phyloP scores from a whole-genome alignment of 1,140 invertebrate genomes.

The Pristionchus pacificus region DNA sequence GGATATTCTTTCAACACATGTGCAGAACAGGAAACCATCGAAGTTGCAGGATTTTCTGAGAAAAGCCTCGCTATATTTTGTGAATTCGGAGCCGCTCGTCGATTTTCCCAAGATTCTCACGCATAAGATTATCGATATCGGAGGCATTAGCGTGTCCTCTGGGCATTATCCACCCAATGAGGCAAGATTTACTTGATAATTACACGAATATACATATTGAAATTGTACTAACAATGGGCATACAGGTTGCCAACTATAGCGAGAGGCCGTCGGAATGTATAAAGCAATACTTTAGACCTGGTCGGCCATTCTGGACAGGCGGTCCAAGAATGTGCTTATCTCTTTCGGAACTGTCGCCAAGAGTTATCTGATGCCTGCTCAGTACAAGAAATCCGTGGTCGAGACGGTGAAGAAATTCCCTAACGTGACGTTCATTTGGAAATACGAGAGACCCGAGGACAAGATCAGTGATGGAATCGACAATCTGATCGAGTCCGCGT shows the following conservation, averaged over 20 bases:
- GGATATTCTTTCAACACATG: no score
- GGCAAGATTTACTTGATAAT: not conserved
- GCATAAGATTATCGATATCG: conserved; percentile 33
- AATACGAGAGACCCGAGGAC: no score
- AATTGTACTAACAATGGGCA: no score
- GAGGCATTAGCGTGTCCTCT: conserved; percentile 23
- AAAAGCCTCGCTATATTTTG: conserved; percentile 25
- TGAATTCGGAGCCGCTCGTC: conserved; percentile 33
- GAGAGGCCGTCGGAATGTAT: not conserved
- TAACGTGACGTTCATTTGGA: no score
- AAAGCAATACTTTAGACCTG: conserved; percentile 19
- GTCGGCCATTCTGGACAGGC: conserved; percentile 23
- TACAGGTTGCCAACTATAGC: not conserved
- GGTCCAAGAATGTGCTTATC: conserved; percentile 23
- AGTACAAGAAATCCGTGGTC: conserved; percentile 20
- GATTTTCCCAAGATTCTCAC: conserved; percentile 28
- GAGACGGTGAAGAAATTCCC: conserved; percentile 5
- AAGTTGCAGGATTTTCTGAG: conserved; percentile 20
- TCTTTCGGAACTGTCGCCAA: conserved; percentile 31
- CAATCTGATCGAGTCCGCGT: no score
- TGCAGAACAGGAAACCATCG: no score
- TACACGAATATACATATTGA: conserved; percentile 1
- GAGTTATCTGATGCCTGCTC: conserved; percentile 19
- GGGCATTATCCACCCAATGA: conserved; percentile 17
- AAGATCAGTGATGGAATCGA: no score